phyloP scores from a whole-genome alignment of 2,113 vertebrate genomes.

The Cephalopterus ornatus region DNA sequence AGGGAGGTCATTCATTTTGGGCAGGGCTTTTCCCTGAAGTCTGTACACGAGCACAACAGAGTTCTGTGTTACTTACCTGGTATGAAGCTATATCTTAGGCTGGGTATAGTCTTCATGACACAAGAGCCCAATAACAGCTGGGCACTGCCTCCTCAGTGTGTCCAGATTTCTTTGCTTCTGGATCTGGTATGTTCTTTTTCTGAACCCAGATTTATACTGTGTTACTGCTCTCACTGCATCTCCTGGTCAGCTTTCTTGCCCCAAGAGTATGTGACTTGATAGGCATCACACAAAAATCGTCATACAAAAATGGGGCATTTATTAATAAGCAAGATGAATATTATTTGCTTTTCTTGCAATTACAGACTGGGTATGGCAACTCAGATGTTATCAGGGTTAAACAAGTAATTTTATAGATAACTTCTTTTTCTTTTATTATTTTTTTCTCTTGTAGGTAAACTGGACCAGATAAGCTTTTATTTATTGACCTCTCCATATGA shows the following conservation, averaged over 20 bases:
- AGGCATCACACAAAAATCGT: neutral
- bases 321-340: slow-evolving; percentile 43
- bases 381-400: slow-evolving; percentile 65
- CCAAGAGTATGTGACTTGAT: slow-evolving; percentile 42
- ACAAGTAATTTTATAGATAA: slow-evolving; percentile 57
- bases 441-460: slow-evolving; percentile 51
- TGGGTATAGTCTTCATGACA: neutral
- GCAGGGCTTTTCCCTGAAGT: slow-evolving; percentile 61
- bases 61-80: slow-evolving; percentile 53
- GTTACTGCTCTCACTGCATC: slow-evolving; percentile 47
- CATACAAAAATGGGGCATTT: slow-evolving; percentile 27
- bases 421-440: slow-evolving; percentile 39
- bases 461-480: slow-evolving; percentile 65
- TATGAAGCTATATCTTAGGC: slow-evolving; percentile 59
- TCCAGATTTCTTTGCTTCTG: slow-evolving; percentile 13
- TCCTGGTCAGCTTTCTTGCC: slow-evolving; percentile 63
- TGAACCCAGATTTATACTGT: slow-evolving; percentile 42
- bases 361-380: slow-evolving; percentile 63
- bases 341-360: slow-evolving; percentile 70
- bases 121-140: neutral
- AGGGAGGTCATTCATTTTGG: slow-evolving; percentile 47
- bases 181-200: slow-evolving; percentile 13
- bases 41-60: slow-evolving; percentile 64
- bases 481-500: slow-evolving; percentile 56
- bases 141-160: neutral